phyloP scores from a whole-genome alignment of 2,888 invertebrate genomes.

The Periphyllus acericola region DNA sequence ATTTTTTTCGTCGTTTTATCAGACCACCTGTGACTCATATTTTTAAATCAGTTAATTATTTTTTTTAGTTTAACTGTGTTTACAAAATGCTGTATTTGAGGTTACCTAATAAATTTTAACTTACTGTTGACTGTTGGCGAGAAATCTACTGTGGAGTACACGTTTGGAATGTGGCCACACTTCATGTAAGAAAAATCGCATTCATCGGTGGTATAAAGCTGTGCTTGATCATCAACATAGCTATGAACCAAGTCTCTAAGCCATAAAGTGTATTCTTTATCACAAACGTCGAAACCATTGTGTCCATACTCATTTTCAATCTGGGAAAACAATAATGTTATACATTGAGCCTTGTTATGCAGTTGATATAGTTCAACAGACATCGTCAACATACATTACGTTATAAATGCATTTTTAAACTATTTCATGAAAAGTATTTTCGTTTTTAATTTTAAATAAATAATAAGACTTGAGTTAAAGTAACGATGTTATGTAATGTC shows the following conservation, averaged over 20 bases:
- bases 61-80: too few species aligned
- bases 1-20: too few species aligned
- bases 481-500: too few species aligned
- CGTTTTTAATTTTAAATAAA: too few species aligned
- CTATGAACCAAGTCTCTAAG: constrained; percentile 74
- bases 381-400: too few species aligned
- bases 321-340: constrained; percentile 67
- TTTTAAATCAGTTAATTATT: too few species aligned
- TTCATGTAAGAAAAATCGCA: constrained; percentile 69
- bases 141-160: constrained; percentile 83
- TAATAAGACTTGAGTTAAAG: too few species aligned
- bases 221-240: constrained; percentile 74
- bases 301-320: constrained; percentile 92
- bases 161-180: constrained; percentile 77
- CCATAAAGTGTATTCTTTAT: constrained; percentile 75
- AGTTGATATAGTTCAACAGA: neutral
- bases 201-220: constrained; percentile 89
- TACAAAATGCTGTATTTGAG: too few species aligned
- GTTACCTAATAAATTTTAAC: neutral
- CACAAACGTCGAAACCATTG: constrained; percentile 71
- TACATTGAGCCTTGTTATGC: neutral
- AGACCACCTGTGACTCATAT: too few species aligned
- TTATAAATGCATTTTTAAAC: too few species aligned
- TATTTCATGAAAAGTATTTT: too few species aligned
- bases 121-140: constrained; percentile 65